Conservation (phyloP, 2,113 vertebrate genomes). For the Heptranchias perlo region DNA sequence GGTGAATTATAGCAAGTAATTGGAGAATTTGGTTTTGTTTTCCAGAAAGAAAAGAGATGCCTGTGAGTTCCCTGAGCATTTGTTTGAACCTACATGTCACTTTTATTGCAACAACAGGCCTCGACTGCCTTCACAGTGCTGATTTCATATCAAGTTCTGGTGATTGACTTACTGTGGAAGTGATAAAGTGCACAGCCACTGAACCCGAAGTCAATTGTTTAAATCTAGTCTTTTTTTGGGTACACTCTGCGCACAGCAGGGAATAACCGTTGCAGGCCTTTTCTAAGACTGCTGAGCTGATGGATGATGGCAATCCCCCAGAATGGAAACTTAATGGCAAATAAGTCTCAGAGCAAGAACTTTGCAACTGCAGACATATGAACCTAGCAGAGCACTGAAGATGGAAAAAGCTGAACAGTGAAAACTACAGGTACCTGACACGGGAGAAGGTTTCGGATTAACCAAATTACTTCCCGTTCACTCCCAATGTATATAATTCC, state of each 20-base stretch:
- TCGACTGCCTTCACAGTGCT: not conserved
- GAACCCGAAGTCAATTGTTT: not conserved
- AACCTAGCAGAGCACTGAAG: not conserved
- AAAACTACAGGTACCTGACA: not conserved
- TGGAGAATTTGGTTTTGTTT: not conserved
- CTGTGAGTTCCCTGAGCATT: not conserved
- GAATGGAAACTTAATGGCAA: not conserved
- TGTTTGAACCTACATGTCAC: not conserved
- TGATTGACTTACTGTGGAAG: not conserved
- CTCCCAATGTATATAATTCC: not conserved
- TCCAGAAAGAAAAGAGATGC: not conserved
- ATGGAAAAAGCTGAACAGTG: not conserved
- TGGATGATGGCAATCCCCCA: not conserved
- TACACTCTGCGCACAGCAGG: not conserved
- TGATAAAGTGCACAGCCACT: not conserved
- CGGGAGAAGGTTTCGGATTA: not conserved
- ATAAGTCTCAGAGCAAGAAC: not conserved
- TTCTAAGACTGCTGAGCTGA: not conserved
- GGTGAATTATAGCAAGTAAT: not conserved
- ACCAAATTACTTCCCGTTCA: not conserved
- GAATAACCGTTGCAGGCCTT: not conserved
- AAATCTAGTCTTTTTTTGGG: not conserved
- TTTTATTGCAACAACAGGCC: not conserved
- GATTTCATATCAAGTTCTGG: not conserved
- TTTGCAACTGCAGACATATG: not conserved